Evolutionary conservation across 1,140 invertebrate genomes (phyloP).

Genomic region (Drusus annulatus): DNA sequence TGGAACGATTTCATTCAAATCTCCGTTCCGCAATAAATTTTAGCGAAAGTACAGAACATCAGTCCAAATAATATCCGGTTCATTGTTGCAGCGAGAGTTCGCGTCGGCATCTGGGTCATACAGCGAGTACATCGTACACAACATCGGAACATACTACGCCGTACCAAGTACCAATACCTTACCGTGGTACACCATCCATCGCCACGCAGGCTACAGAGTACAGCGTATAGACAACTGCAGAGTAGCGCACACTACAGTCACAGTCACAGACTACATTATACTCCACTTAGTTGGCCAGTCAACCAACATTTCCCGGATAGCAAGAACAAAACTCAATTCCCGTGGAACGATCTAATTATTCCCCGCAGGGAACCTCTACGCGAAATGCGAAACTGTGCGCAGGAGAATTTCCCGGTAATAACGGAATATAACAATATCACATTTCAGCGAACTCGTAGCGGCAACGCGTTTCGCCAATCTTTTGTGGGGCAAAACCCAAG

Average conservation of each 20-base stretch:
- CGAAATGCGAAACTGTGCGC: not conserved
- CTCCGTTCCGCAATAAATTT: slow-evolving; percentile 34
- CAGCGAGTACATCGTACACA: not conserved
- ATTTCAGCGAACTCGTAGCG: not conserved
- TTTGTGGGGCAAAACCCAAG: not conserved
- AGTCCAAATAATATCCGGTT: slow-evolving; percentile 46
- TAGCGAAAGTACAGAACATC: slow-evolving; percentile 42
- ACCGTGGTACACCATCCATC: not conserved
- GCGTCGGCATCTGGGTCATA: slow-evolving; percentile 32
- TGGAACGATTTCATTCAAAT: slow-evolving; percentile 40
- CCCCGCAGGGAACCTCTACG: not conserved
- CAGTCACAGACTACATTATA: not conserved
- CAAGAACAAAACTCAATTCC: not conserved
- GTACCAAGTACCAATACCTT: not conserved
- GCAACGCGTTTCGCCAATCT: not conserved
- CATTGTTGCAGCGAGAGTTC: slow-evolving; percentile 43
- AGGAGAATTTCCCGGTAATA: not conserved
- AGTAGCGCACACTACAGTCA: not conserved
- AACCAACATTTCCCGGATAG: not conserved
- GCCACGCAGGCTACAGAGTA: too few species aligned
- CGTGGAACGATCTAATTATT: not conserved
- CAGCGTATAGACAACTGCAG: not conserved
- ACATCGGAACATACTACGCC: not conserved
- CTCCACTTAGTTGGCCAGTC: not conserved
- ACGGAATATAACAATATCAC: not conserved